Percentiles rank a stretch among this genome's conserved stretches.
These are phyloP conservation scores for Datnioides undecimradiatus DNA, from an alignment of 2,113 vertebrate species.

Conservation along the genomic window DNA sequence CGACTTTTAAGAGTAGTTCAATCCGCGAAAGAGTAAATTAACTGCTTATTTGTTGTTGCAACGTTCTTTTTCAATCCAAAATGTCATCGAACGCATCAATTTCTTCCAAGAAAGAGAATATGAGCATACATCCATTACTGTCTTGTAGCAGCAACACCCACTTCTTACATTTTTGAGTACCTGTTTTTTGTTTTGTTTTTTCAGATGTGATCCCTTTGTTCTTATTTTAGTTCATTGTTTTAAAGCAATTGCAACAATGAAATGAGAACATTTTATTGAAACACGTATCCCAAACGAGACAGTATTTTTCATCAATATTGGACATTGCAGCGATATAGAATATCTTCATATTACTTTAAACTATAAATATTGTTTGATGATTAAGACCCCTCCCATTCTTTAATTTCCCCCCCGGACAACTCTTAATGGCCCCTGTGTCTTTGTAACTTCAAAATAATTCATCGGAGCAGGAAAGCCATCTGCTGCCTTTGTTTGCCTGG, in stretches of 20 bases:
- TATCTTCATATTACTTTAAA: too few relatives aligned
- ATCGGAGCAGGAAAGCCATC: conserved; percentile 79
- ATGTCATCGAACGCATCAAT: neutral
- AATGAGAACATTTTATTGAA: neutral
- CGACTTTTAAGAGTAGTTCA: neutral
- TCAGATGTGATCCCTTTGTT: neutral
- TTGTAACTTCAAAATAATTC: conserved; percentile 65
- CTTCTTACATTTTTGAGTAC: neutral
- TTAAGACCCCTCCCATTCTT: conserved; percentile 33
- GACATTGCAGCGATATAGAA: neutral
- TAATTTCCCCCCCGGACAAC: conserved; percentile 53
- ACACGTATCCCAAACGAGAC: neutral
- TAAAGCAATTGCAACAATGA: neutral
- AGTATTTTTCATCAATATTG: neutral
- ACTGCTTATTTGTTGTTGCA: neutral
- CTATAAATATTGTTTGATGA: conserved; percentile 8
- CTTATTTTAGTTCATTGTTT: neutral
- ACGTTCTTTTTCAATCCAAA: neutral
- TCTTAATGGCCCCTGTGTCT: conserved; percentile 63
- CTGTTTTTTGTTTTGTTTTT: neutral
- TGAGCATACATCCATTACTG: too few relatives aligned
- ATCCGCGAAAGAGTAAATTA: neutral
- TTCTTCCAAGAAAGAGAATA: neutral
- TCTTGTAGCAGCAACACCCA: neutral
- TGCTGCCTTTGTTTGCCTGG: conserved; percentile 82